Base-by-base conservation (phyloP, 2,797 vertebrate genomes). In the Steatocranus sp. region DNA sequence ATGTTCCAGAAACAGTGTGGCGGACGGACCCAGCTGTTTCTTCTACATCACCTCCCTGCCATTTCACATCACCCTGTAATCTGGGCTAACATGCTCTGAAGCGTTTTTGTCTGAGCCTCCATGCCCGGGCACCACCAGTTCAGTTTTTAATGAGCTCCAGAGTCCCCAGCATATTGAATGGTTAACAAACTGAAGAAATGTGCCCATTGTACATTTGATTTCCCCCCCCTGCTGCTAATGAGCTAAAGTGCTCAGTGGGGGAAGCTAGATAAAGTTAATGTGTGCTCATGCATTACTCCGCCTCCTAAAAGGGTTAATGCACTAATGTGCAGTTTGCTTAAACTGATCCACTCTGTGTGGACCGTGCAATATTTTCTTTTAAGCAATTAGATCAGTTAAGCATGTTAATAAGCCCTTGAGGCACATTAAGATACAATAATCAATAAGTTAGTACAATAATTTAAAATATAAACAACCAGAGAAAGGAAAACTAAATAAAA, bases 1-100 rank as follows among this genome's bases (percentile, higher is more conserved):
- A 48, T 93, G 92, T 89, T 92, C 92, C 83, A 85, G 89, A 88
- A 89, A 90, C 74, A 84, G 80, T 48, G 9, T 58, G 88, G 81
- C 7, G 30, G 88, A 89, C 18, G 20, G 85, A 89, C 87, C 91
- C 96, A 97, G 96, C 96, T 96, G 96, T 96, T 96, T 93, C 91
- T 90, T 86, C 92, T 68, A 89, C 83, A 84, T 83, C 89, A 63
- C 84, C 86, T 93, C 88, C 84, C 90, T 88, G 92, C 81, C 91
- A 82, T 89, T 90, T 87, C 83, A 61, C 89, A 90, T 92, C 84
- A 83, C 93, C 93, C 95, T 96, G 86, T 96, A 96, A 96, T 96
- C 94, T 94, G 80, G 85, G 46, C 86, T 90, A 88, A 91, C 86
- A 17, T 58, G 66, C 87, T 92, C 89, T 82, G 87, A 92, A 91